These are phyloP conservation scores for Nomada fabriciana DNA, from an alignment of 2,888 invertebrate genomes.

Conservation along the genomic window DNA sequence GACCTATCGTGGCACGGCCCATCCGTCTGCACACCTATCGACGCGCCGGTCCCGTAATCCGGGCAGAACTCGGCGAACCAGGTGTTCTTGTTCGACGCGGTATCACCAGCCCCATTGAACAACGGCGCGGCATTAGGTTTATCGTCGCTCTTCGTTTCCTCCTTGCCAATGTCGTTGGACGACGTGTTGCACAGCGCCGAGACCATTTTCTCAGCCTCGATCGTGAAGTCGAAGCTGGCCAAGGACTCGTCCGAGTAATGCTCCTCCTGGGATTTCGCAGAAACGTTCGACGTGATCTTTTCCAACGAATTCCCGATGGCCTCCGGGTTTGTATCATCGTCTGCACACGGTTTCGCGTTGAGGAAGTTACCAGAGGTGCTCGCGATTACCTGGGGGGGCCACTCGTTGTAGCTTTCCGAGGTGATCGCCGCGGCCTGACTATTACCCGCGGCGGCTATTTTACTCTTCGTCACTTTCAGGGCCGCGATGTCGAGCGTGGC, in stretches of 20 bases:
- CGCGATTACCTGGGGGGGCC: constrained; percentile 60
- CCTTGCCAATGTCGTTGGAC: constrained; percentile 73
- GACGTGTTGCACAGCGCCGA: constrained; percentile 87
- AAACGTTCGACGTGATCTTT: constrained; percentile 28
- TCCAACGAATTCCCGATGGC: constrained; percentile 16
- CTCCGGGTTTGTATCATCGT: constrained; percentile 21
- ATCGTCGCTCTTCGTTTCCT: constrained; percentile 55
- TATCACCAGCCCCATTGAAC: constrained; percentile 76
- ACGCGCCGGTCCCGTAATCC: constrained; percentile 61
- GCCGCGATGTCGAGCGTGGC: constrained; percentile 42
- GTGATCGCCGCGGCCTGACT: constrained; percentile 25
- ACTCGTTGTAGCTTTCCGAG: constrained; percentile 53
- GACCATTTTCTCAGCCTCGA: constrained; percentile 87
- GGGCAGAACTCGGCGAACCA: constrained; percentile 74
- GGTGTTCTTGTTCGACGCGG: constrained; percentile 67
- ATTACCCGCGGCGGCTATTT: constrained; percentile 20
- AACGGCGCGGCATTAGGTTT: constrained; percentile 51
- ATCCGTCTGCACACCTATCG: constrained; percentile 75
- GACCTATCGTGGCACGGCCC: constrained; percentile 49
- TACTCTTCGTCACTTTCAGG: constrained; percentile 38
- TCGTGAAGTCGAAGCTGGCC: constrained; percentile 86
- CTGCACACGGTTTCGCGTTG: constrained; percentile 12
- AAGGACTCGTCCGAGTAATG: constrained; percentile 85
- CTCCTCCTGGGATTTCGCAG: constrained; percentile 71
- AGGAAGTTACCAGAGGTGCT: constrained; percentile 30